Conservation (phyloP, 2,113 vertebrate genomes). For the Syrrhaptes paradoxus region DNA sequence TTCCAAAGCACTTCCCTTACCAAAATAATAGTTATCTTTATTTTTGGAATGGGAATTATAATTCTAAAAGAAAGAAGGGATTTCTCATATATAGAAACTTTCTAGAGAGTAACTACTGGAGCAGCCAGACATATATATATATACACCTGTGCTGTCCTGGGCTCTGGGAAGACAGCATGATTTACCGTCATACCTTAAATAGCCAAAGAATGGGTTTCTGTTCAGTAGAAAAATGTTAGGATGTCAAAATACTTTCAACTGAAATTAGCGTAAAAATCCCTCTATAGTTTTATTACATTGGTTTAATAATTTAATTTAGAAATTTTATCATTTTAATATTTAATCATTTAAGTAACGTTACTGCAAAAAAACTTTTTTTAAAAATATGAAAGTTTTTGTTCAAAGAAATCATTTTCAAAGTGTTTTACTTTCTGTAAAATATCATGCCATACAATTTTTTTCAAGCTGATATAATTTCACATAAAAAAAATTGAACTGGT, state of each 20-base stretch:
- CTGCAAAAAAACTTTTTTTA: neutral
- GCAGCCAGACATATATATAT: neutral
- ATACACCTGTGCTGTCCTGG: neutral
- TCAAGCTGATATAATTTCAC: neutral
- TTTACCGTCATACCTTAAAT: neutral
- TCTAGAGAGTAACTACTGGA: neutral
- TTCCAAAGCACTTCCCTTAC: neutral
- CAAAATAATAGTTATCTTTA: neutral
- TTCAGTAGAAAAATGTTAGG: neutral
- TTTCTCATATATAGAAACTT: neutral
- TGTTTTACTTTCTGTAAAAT: neutral
- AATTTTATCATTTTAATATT: neutral
- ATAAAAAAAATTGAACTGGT: neutral
- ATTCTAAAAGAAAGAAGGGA: neutral
- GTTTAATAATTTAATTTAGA: neutral
- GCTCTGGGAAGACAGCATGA: neutral
- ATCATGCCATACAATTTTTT: neutral
- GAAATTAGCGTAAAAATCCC: neutral
- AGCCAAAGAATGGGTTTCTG: neutral
- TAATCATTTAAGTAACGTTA: neutral
- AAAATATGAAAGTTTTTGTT: neutral
- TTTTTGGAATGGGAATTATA: neutral
- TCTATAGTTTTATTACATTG: neutral
- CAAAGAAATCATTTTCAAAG: neutral
- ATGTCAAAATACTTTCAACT: neutral